Base-by-base conservation (phyloP, 2,888 invertebrate genomes). In the Diploptera punctata region DNA sequence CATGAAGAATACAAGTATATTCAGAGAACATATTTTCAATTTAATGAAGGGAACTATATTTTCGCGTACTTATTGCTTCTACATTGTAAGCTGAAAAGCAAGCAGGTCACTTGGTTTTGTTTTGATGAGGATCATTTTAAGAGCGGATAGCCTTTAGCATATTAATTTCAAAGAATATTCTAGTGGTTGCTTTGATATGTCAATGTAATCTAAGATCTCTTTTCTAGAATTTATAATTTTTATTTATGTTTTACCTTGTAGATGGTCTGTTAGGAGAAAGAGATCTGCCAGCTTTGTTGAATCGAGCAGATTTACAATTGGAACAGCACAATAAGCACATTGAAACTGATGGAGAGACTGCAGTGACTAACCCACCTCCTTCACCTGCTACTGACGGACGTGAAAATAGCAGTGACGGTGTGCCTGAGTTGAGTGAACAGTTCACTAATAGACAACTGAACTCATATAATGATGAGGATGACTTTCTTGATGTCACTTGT, bases 301-400 rank as follows among this genome's bases (percentile, higher is more conserved):
- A 88, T 0, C 85, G 89, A 73, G 88, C 89, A 19, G 91, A 91
- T 79, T 83, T 87, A 44, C 82, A 82, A 68, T 81, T 83, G 71
- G 88, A 89, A 24, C 86, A 87, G 79, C 87, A 86, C 77, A 85
- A 87, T 67, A 77, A 82, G 33, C 80, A 81, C 70, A 80, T 81
- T 9, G 83, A 82, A 9, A 82, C 82, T 1, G 85, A 86, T 75
- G 81, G 81, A 31, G 86, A 86, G 67, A 86, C 69, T 5, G 47
- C 49, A 19, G 73, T 87, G 43, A 89, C 88, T 1, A 93, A 93
- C 84, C 93, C 93, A 60, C 93, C 93, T 13, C 93, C 93, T 4
- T 93, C 93, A 29, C 93, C 93, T 0, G 93, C 90, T 38, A 93
- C 91, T 0, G 91, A 91, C 81, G 89, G 90, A 76, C 83, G 82